Base-by-base conservation (phyloP, 2,797 vertebrate genomes). In the Parotocinclus haroldoi region DNA sequence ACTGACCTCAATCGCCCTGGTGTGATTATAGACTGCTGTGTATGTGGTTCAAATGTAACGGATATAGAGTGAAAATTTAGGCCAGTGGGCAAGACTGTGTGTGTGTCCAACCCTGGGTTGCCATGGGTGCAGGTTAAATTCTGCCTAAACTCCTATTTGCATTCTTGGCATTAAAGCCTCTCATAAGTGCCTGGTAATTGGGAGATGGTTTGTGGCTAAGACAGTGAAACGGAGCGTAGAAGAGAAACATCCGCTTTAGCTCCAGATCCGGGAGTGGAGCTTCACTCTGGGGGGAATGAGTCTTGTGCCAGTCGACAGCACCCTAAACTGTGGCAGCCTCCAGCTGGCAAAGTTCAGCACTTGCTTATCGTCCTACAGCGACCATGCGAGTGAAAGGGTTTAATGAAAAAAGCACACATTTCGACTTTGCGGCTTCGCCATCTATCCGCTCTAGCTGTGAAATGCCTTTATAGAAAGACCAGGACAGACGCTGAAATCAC, bases 151-250 rank as follows among this genome's bases (percentile, higher is more conserved):
- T 70, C 55, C 59, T 46, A 14, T 59, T 68, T 45, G 12, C 51
- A 27, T 42, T 63, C 53, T 51, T 59, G 50, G 50, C 48, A 45
- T 48, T 53, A 61, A 70, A 63, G 46, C 56, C 40, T 12, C 56
- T 69, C 53, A 58, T 55, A 69, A 63, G 63, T 58, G 42, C 9
- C 50, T n/a, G 56, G 67, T 56, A 61, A 68, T 68, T 71, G 50
- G 42, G 18, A 44, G 59, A 49, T 51, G 70, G 67, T 68, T 73
- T 73, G 70, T 78, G 63, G 63, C 38, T 69, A 57, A 66, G 44
- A 57, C 60, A 27, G 45, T 18, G 56, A 48, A 69, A 46, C 66
- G 36, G 56, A 69, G 44, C 66, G 3, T 42, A 36, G 54, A 73
- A 37, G 36, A 60, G 40, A 55, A 74, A 56, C 66, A 64, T 69